phyloP scores from a whole-genome alignment of 2,888 invertebrate genomes.

The Hirtodrosophila cameraria region DNA sequence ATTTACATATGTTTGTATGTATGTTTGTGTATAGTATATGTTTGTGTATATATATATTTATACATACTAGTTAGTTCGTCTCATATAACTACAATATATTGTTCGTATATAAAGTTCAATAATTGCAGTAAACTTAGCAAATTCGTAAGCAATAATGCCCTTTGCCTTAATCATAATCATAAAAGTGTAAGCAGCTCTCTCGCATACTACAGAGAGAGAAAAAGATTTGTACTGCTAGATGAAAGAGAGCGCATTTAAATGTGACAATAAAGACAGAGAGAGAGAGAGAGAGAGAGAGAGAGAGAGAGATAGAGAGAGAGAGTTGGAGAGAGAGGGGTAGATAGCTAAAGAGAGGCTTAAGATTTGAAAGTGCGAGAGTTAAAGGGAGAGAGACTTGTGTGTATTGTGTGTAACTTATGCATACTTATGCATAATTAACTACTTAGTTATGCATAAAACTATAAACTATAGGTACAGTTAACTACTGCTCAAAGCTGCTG shows the following conservation, averaged over 20 bases:
- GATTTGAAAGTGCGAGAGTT: too few relatives aligned
- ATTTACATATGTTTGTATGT: conserved; percentile 46
- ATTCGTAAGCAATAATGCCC: conserved; percentile 79
- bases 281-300: conserved; percentile 1
- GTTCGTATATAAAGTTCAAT: conserved; percentile 64
- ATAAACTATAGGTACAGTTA: background rate
- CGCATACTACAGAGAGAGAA: conserved; percentile 24
- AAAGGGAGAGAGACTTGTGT: too few relatives aligned
- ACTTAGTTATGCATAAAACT: too few relatives aligned
- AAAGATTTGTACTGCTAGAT: conserved; percentile 44
- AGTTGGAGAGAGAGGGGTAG: conserved; percentile 6
- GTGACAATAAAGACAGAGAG: conserved; percentile 5
- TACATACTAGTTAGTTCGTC: conserved; percentile 45
- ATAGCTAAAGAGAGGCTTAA: too few relatives aligned
- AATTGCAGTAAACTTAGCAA: conserved; percentile 78
- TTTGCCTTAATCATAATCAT: conserved; percentile 49
- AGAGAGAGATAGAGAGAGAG: conserved; percentile 4
- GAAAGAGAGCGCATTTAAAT: too few relatives aligned
- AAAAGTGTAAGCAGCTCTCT: conserved; percentile 20
- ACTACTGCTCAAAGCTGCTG: conserved; percentile 64
- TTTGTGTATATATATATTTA: conserved; percentile 36
- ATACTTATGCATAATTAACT: too few relatives aligned
- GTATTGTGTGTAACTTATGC: too few relatives aligned
- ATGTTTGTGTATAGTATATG: conserved; percentile 17
- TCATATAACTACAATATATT: conserved; percentile 41